Conservation (phyloP, 1,140 invertebrate species). For the Cydia fagiglandana region DNA sequence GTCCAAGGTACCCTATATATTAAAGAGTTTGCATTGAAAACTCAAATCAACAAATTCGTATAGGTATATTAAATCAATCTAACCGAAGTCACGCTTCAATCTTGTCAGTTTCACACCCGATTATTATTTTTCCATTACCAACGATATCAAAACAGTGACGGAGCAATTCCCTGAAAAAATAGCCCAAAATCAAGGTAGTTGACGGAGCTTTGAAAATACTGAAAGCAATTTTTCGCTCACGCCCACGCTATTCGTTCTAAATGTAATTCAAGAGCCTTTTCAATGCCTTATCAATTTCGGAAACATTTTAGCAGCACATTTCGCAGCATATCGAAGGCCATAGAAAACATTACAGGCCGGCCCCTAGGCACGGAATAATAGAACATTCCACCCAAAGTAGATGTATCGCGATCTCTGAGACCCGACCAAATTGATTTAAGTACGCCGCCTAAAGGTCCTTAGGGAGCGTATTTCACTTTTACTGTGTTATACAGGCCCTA, state of each 20-base stretch:
- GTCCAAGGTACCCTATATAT: too few species aligned
- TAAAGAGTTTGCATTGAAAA: too few species aligned
- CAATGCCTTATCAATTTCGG: conserved; percentile 28
- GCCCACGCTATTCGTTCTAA: not conserved
- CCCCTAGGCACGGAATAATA: conserved; percentile 36
- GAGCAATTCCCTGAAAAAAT: conserved; percentile 8
- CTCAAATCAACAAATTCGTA: not conserved
- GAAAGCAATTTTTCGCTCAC: conserved; percentile 18
- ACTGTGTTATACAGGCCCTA: conserved; percentile 4
- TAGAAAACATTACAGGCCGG: conserved; percentile 27
- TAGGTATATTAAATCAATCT: not conserved
- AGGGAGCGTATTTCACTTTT: conserved; percentile 39
- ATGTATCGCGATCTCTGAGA: conserved; percentile 43
- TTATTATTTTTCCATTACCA: not conserved
- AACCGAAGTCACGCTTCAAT: not conserved
- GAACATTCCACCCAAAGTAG: conserved; percentile 36
- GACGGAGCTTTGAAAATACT: conserved; percentile 17
- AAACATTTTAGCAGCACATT: conserved; percentile 30
- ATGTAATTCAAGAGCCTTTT: conserved; percentile 28
- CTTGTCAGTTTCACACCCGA: conserved; percentile 7
- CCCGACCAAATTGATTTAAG: conserved; percentile 50
- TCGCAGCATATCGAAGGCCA: conserved; percentile 23
- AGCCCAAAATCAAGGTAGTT: not conserved
- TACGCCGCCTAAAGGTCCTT: conserved; percentile 32
- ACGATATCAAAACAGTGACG: conserved; percentile 22